These are phyloP conservation scores for Planiliza haematocheilus DNA, from an alignment of 2,113 vertebrate genomes.

Conservation along the genomic window DNA sequence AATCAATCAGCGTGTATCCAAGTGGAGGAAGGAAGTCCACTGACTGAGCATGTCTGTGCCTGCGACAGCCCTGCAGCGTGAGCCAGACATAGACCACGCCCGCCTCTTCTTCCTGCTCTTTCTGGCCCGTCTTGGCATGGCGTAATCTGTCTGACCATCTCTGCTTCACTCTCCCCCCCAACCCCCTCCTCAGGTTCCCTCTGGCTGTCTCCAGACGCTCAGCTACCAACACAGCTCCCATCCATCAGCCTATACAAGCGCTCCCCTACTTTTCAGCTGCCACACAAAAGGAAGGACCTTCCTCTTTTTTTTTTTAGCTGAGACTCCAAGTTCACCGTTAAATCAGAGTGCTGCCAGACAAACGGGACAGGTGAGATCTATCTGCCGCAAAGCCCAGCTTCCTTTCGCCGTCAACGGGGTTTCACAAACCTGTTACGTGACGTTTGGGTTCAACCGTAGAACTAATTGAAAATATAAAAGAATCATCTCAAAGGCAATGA, in stretches of 20 bases:
- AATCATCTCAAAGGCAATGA: no score
- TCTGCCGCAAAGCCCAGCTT: neutral
- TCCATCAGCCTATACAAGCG: conserved; percentile 66
- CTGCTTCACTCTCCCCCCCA: conserved; percentile 22
- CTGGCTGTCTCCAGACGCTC: conserved; percentile 12
- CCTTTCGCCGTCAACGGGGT: neutral
- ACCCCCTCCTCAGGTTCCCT: conserved; percentile 52
- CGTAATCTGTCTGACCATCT: conserved; percentile 71
- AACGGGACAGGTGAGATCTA: conserved; percentile 18
- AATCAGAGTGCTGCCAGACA: conserved; percentile 19
- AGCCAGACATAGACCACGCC: neutral
- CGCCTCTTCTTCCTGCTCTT: neutral
- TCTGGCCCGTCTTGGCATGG: neutral
- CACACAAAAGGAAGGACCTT: conserved; percentile 59
- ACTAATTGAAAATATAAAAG: neutral
- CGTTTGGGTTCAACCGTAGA: neutral
- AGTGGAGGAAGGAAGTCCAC: conserved; percentile 47
- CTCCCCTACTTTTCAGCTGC: conserved; percentile 40
- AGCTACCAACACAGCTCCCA: conserved; percentile 35
- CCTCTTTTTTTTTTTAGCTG: conserved; percentile 45
- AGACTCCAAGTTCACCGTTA: conserved; percentile 74
- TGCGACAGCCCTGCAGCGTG: conserved; percentile 12
- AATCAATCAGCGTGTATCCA: conserved; percentile 49
- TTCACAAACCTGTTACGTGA: neutral
- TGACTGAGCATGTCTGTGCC: conserved; percentile 28